These are phyloP conservation scores for Ephestia elutella DNA, from an alignment of 1,140 invertebrate genomes.

Conservation along the genomic window DNA sequence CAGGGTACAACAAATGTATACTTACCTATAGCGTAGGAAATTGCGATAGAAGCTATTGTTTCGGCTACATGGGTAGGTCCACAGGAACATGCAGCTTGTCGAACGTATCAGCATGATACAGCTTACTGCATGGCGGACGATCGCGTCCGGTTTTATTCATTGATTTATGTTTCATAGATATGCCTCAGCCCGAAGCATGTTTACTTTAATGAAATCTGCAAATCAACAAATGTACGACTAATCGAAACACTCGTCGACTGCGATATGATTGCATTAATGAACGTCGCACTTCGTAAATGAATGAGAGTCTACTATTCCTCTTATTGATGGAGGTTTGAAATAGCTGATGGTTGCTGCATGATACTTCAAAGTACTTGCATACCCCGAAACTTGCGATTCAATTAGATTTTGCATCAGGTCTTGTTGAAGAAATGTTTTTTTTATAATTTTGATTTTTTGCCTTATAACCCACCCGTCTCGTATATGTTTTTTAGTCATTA, in stretches of 20 bases:
- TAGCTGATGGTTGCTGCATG: constrained; percentile 65
- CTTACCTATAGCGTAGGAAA: background rate
- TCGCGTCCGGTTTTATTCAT: constrained; percentile 57
- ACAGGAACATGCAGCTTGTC: constrained; percentile 50
- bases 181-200: constrained; percentile 70
- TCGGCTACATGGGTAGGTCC: constrained; percentile 21
- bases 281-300: constrained; percentile 31
- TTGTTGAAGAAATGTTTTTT: constrained; percentile 20
- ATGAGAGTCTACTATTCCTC: constrained; percentile 24
- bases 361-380: constrained; percentile 45
- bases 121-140: constrained; percentile 71
- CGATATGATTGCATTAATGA: constrained; percentile 43
- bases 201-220: constrained; percentile 52
- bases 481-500: constrained; percentile 13
- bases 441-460: constrained; percentile 33
- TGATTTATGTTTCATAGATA: constrained; percentile 61
- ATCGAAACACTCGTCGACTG: constrained; percentile 19
- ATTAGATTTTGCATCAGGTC: constrained; percentile 44
- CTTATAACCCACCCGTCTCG: constrained; percentile 24
- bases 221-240: constrained; percentile 13
- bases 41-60: constrained; percentile 10
- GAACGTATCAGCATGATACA: constrained; percentile 65
- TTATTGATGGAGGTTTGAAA: constrained; percentile 34
- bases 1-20: background rate
- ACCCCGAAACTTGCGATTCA: constrained; percentile 37